phyloP scores from a whole-genome alignment of 2,888 invertebrate genomes.

The Troides aeacus region DNA sequence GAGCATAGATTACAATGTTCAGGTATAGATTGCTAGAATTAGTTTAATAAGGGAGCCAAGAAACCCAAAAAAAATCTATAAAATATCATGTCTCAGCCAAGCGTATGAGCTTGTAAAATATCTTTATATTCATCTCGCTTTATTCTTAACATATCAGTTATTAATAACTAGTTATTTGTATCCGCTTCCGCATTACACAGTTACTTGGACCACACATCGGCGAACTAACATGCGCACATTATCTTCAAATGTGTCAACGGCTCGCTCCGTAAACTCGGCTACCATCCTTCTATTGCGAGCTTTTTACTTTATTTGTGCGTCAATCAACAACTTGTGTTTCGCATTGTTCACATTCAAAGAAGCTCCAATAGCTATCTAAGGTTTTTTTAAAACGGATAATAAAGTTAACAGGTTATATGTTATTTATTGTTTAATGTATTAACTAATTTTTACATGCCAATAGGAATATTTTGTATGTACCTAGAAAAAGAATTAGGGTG shows the following conservation, averaged over 20 bases:
- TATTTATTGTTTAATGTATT: neutral
- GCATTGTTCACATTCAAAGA: constrained; percentile 18
- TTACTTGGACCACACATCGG: constrained; percentile 39
- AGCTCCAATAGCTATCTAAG: constrained; percentile 2
- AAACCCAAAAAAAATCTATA: no score
- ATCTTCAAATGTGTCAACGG: constrained; percentile 79
- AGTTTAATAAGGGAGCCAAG: no score
- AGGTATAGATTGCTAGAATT: no score
- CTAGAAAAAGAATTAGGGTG: no score
- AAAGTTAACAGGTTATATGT: neutral
- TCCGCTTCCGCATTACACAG: neutral
- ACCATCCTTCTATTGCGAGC: constrained; percentile 50
- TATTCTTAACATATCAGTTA: neutral
- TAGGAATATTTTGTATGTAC: no score
- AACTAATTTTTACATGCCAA: no score
- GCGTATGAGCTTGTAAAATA: no score
- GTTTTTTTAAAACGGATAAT: neutral
- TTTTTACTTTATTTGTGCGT: constrained; percentile 39
- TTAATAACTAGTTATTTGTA: neutral
- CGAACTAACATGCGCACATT: constrained; percentile 71
- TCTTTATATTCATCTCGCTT: no score
- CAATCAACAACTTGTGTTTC: constrained; percentile 34
- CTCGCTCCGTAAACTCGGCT: constrained; percentile 66
- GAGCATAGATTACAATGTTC: no score
- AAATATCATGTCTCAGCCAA: no score